Conservation (phyloP, 2,797 vertebrate genomes). For the Rhinella marina region DNA sequence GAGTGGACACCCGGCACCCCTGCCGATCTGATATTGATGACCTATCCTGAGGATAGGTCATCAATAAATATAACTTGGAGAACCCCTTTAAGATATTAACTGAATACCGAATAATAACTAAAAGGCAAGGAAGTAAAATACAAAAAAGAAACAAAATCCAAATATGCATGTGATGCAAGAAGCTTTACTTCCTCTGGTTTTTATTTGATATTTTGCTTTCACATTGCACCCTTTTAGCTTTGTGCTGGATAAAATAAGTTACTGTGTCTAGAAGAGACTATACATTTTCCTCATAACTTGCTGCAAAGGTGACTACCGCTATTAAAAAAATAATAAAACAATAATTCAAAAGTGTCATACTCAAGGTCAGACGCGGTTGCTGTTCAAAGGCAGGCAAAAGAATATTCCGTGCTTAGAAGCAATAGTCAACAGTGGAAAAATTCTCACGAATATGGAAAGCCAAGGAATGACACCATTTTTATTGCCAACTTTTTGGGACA, state of each 20-base stretch:
- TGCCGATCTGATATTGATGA: too few relatives aligned
- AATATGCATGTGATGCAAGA: background rate
- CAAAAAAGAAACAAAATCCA: background rate
- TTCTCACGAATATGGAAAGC: background rate
- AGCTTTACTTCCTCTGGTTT: background rate
- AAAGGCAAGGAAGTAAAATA: background rate
- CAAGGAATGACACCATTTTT: background rate
- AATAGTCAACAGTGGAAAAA: background rate
- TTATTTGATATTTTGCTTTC: constrained; percentile 9
- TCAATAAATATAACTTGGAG: too few relatives aligned
- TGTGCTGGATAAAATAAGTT: constrained; percentile 26
- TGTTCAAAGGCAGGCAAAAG: constrained; percentile 6
- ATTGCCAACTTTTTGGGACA: background rate
- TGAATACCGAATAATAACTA: background rate
- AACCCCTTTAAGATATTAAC: too few relatives aligned
- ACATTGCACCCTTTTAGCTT: constrained; percentile 10
- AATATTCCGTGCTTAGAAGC: constrained; percentile 16
- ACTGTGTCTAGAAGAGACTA: background rate
- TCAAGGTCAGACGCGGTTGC: constrained; percentile 38
- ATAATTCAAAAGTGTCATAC: constrained; percentile 46
- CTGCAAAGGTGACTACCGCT: constrained; percentile 40
- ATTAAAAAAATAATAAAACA: constrained; percentile 53
- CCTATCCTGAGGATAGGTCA: too few relatives aligned
- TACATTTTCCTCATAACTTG: constrained; percentile 32
- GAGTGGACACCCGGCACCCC: too few relatives aligned